Evolutionary conservation across 2,888 invertebrate genomes (phyloP).

Genomic region (Capitulum mitella): DNA sequence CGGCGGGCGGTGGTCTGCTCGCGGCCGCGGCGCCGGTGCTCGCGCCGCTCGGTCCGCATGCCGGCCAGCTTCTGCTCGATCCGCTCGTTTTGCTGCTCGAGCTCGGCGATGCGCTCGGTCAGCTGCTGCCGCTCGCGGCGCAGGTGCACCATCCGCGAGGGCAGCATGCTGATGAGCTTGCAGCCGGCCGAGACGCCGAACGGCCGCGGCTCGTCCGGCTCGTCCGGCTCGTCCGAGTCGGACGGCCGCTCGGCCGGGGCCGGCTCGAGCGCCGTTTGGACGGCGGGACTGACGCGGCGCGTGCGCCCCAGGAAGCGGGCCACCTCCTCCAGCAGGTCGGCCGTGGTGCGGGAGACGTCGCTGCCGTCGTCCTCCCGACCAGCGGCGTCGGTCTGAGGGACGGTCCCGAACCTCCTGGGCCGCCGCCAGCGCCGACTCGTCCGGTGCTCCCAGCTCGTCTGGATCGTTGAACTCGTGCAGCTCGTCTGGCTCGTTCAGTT

Average conservation of each 20-base stretch:
- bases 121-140: conserved; percentile 32
- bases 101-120: conserved; percentile 27
- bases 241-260: neutral
- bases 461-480: too few species aligned
- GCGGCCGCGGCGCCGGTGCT: conserved; percentile 2
- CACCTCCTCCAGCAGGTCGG: neutral
- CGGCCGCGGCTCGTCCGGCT: conserved; percentile 19
- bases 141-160: conserved; percentile 34
- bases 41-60: neutral
- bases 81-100: conserved; percentile 30
- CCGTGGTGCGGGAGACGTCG: neutral
- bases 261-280: too few species aligned
- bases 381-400: neutral
- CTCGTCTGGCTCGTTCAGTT: too few species aligned
- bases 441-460: neutral
- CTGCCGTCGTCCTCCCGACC: neutral
- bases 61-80: neutral
- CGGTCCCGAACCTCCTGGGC: neutral
- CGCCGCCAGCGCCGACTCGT: neutral
- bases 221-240: conserved; percentile 22
- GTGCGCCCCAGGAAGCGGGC: neutral
- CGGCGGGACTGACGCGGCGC: neutral
- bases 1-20: conserved; percentile 29
- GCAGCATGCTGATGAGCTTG: conserved; percentile 33
- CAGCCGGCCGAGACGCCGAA: conserved; percentile 30